Percentiles rank a stretch among this genome's conserved stretches.
Conservation (phyloP, 1,140 invertebrate genomes). For the Akabosia matsudoensis region DNA sequence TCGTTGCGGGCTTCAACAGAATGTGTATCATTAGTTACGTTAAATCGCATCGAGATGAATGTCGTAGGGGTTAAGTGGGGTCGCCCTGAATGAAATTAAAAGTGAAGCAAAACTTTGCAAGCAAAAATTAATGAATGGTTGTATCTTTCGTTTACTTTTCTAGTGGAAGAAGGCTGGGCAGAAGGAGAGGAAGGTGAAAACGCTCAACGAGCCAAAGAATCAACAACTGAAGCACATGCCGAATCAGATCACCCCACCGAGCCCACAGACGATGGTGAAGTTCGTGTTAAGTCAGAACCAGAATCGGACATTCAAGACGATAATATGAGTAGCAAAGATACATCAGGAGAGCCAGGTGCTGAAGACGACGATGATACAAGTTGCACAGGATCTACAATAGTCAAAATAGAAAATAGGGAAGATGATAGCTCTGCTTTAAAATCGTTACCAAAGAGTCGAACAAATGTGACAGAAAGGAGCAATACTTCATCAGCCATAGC, state of each 20-base stretch:
- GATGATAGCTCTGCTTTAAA: neutral
- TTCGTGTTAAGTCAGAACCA: neutral
- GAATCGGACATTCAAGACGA: neutral
- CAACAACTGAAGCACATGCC: neutral
- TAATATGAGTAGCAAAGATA: conserved; percentile 1
- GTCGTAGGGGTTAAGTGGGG: no score
- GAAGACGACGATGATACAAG: neutral
- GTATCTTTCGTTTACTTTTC: conserved; percentile 25
- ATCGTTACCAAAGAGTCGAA: conserved; percentile 10
- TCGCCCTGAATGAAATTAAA: no score
- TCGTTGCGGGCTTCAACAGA: no score
- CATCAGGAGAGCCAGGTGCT: neutral
- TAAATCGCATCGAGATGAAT: no score
- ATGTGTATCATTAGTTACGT: no score
- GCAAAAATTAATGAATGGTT: no score
- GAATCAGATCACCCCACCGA: conserved; percentile 12
- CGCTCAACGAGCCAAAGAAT: conserved; percentile 11
- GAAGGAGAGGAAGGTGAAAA: conserved; percentile 38
- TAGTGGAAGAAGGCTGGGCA: conserved; percentile 38
- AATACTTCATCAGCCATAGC: neutral
- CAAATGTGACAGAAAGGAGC: neutral
- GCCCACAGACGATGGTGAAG: neutral
- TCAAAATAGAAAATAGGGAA: neutral
- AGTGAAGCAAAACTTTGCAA: no score
- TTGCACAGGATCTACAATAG: neutral